A percentile compares a stretch with the other conserved stretches of the same genome.
These are phyloP conservation scores for Orthosia gothica DNA, from an alignment of 2,888 invertebrate species.

Conservation along the genomic window DNA sequence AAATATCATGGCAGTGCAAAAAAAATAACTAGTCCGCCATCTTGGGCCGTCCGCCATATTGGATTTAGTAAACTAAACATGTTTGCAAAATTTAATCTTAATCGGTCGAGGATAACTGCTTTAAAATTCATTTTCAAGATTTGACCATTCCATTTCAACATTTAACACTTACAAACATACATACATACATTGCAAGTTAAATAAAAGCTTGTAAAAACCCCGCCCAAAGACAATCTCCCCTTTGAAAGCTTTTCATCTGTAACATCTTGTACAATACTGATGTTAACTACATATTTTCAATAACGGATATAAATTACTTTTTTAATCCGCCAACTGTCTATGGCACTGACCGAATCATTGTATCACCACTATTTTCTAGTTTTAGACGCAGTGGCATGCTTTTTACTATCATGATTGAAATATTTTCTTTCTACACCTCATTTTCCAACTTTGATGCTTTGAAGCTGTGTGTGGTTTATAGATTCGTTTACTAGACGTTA, in stretches of 20 bases:
- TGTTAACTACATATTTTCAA: not conserved
- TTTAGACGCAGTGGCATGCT: slow-evolving; percentile 25
- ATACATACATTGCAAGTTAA: too few species aligned
- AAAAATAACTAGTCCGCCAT: too few species aligned
- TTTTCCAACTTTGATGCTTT: not conserved
- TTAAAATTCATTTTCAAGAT: too few species aligned
- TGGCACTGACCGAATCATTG: slow-evolving; percentile 30
- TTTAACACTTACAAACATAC: too few species aligned
- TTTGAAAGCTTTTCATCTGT: not conserved
- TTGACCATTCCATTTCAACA: too few species aligned
- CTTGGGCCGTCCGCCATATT: too few species aligned
- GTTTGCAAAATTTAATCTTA: too few species aligned
- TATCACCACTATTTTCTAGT: not conserved
- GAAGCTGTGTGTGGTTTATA: not conserved
- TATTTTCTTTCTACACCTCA: slow-evolving; percentile 10
- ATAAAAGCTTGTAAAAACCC: too few species aligned
- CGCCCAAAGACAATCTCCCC: not conserved
- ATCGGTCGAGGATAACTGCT: too few species aligned
- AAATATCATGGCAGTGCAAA: too few species aligned
- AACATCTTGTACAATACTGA: not conserved
- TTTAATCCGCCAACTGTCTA: slow-evolving; percentile 23
- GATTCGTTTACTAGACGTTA: not conserved
- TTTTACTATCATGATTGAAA: not conserved
- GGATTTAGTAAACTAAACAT: too few species aligned
- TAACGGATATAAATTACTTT: slow-evolving; percentile 11